These are phyloP conservation scores for Garrulus glandarius DNA, from an alignment of 2,797 vertebrate genomes.

Conservation along the genomic window DNA sequence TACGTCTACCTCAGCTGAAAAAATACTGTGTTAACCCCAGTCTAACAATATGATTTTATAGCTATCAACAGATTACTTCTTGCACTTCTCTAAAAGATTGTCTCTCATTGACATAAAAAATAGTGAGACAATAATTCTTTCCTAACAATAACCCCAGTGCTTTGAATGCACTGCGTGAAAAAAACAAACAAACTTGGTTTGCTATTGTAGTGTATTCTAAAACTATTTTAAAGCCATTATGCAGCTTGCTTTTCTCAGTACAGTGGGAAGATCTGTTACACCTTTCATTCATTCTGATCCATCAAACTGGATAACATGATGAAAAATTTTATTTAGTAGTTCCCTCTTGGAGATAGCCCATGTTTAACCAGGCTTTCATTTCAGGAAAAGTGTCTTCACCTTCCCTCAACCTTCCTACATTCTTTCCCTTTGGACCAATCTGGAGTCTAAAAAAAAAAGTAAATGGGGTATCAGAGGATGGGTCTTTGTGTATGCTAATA, in stretches of 20 bases:
- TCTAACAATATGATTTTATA: neutral
- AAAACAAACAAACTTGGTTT: neutral
- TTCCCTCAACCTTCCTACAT: neutral
- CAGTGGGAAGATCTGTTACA: neutral
- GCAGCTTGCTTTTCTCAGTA: neutral
- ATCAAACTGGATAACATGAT: neutral
- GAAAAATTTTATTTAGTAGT: neutral
- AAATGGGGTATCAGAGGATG: accelerated
- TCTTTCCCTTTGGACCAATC: neutral
- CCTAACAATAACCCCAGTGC: accelerated
- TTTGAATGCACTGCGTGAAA: neutral
- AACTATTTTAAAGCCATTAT: neutral
- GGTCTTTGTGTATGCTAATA: neutral
- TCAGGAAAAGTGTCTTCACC: neutral
- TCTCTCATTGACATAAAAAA: neutral
- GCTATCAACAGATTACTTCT: neutral
- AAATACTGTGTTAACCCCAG: neutral
- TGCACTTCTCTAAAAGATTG: neutral
- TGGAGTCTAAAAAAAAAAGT: neutral
- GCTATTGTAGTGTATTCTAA: neutral
- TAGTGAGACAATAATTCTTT: neutral
- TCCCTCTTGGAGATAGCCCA: neutral
- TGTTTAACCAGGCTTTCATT: neutral
- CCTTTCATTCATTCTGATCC: neutral
- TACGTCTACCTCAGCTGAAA: neutral